These are phyloP conservation scores for Crepidodera aurea DNA, from an alignment of 2,888 invertebrate species.

Conservation along the genomic window DNA sequence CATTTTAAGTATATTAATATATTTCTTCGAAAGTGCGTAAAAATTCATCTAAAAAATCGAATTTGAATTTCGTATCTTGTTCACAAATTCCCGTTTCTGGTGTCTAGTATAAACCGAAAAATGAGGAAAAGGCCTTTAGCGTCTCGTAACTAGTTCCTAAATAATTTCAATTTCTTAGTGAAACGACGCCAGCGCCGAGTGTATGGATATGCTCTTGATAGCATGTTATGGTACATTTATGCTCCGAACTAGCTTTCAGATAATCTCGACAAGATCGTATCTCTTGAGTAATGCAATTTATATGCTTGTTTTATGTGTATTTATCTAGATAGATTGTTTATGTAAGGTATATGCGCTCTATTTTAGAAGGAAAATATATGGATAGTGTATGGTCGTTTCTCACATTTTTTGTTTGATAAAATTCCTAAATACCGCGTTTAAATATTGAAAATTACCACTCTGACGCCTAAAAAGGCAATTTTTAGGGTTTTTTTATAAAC, in stretches of 20 bases:
- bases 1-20: too few species aligned
- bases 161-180: conserved; percentile 28
- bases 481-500: too few species aligned
- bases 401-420: too few species aligned
- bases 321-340: conserved; percentile 11
- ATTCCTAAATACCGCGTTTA: too few species aligned
- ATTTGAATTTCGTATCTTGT: too few species aligned
- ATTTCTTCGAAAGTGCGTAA: too few species aligned
- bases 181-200: conserved; percentile 9
- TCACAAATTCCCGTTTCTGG: too few species aligned
- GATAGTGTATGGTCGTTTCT: not conserved
- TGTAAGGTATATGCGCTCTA: not conserved
- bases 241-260: conserved; percentile 31
- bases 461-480: too few species aligned
- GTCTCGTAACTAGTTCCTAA: conserved; percentile 5
- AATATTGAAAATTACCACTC: too few species aligned
- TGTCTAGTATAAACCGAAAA: not conserved
- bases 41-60: too few species aligned
- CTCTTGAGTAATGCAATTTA: conserved; percentile 36
- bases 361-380: not conserved
- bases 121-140: not conserved
- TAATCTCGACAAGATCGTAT: conserved; percentile 36
- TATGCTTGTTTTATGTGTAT: conserved; percentile 25
- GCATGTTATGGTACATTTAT: conserved; percentile 33
- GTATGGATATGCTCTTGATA: conserved; percentile 21